These are phyloP conservation scores for Anguilla anguilla DNA, from an alignment of 2,797 vertebrate species.

Conservation along the genomic window DNA sequence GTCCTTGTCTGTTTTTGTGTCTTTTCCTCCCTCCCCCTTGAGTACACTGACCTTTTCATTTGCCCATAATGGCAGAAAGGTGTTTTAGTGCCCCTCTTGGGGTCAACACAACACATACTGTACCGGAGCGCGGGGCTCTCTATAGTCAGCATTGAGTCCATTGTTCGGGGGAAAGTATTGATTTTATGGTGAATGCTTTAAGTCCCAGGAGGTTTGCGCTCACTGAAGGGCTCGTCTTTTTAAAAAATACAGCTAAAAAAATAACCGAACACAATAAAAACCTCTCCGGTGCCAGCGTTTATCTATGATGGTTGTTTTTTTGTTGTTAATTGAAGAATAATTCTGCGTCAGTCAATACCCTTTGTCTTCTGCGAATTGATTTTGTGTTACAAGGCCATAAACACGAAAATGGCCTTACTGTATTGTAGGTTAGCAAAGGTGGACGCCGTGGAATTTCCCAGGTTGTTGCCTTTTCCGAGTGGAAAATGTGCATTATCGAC, in stretches of 20 bases:
- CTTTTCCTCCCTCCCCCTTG: neutral
- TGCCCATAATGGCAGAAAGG: conserved; percentile 39
- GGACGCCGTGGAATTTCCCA: neutral
- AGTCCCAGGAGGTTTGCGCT: conserved; percentile 32
- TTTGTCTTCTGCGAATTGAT: conserved; percentile 7
- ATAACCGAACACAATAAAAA: neutral
- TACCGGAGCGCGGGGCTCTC: conserved; percentile 14
- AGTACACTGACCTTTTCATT: conserved; percentile 37
- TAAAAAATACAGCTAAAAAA: conserved; percentile 37
- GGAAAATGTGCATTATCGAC: neutral
- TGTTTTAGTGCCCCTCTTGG: conserved; percentile 26
- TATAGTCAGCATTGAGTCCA: conserved; percentile 25
- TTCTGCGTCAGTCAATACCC: neutral
- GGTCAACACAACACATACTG: conserved; percentile 28
- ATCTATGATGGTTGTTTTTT: neutral
- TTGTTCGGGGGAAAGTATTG: conserved; percentile 39
- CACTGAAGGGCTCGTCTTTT: conserved; percentile 45
- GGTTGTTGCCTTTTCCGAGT: neutral
- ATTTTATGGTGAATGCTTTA: conserved; percentile 40
- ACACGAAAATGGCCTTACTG: neutral
- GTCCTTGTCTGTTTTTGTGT: conserved; percentile 1
- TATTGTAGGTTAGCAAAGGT: neutral
- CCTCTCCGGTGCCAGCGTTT: conserved; percentile 1
- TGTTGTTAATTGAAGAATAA: conserved; percentile 14
- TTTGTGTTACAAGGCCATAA: conserved; percentile 2